Evolutionary conservation across 1,140 invertebrate species (phyloP).

Genomic region (Nilaparvata lugens): DNA sequence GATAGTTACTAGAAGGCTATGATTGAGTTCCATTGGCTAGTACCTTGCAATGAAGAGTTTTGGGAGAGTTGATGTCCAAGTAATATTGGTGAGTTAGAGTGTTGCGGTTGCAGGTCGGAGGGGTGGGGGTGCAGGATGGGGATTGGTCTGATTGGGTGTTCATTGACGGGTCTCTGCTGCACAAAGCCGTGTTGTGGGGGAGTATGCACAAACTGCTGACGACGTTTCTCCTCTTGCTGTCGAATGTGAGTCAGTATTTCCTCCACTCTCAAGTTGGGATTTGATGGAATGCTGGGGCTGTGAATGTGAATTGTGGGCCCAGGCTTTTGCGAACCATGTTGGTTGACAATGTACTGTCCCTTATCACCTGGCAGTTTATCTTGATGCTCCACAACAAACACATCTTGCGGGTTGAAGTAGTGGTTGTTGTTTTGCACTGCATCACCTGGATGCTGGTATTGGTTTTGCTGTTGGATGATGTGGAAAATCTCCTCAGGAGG

Average conservation of each 20-base stretch:
- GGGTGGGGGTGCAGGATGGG: background rate
- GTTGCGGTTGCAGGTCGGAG: slow-evolving; percentile 5
- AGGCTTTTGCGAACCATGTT: background rate
- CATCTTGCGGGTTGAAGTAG: slow-evolving; percentile 16
- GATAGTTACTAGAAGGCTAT: background rate
- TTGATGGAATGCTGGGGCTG: slow-evolving; percentile 28
- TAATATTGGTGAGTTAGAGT: background rate
- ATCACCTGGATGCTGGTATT: slow-evolving; percentile 6
- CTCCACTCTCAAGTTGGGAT: slow-evolving; percentile 17
- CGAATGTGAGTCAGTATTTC: slow-evolving; percentile 23
- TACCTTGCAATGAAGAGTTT: background rate
- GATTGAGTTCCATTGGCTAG: background rate
- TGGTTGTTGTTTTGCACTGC: background rate
- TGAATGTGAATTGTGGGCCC: slow-evolving; percentile 29
- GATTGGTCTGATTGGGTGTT: background rate
- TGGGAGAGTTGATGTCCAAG: background rate
- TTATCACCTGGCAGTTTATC: slow-evolving; percentile 5
- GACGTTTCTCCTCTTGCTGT: slow-evolving; percentile 16
- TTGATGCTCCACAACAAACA: slow-evolving; percentile 16
- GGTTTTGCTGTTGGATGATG: slow-evolving; percentile 11
- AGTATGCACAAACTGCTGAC: background rate
- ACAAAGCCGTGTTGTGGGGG: background rate
- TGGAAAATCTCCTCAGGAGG: slow-evolving; percentile 14
- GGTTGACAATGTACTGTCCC: background rate
- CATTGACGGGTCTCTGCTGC: background rate